A percentile compares a stretch with the other conserved stretches of the same genome.
These are phyloP conservation scores for Coenonympha arcania DNA, from an alignment of 2,888 invertebrate species.

Conservation along the genomic window DNA sequence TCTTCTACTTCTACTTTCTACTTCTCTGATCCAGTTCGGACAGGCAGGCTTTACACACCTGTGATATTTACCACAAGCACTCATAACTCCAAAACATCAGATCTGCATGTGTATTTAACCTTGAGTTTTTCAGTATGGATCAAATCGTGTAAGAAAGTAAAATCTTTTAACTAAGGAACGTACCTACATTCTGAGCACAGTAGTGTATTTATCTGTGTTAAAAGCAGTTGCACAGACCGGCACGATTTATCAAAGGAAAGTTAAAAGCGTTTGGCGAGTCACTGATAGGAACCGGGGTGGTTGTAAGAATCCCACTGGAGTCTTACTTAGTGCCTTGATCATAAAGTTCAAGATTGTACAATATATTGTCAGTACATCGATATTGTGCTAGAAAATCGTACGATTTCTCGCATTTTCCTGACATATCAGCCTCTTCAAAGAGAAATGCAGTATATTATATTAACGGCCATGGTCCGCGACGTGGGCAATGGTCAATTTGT, in stretches of 20 bases:
- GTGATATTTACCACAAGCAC: too few relatives aligned
- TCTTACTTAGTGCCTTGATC: not conserved
- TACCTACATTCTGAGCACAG: too few relatives aligned
- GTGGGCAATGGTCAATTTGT: not conserved
- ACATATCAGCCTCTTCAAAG: not conserved
- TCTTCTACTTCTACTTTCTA: too few relatives aligned
- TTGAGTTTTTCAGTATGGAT: too few relatives aligned
- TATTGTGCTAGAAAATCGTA: not conserved
- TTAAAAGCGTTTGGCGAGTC: slow-evolving; percentile 20
- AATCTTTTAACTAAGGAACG: too few relatives aligned
- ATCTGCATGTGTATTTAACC: too few relatives aligned
- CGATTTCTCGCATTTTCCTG: not conserved
- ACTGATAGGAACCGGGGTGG: slow-evolving; percentile 1
- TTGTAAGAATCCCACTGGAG: not conserved
- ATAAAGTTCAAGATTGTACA: not conserved
- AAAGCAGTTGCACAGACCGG: not conserved
- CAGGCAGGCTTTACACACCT: too few relatives aligned
- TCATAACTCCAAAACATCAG: too few relatives aligned
- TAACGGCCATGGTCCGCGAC: not conserved
- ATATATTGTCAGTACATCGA: not conserved
- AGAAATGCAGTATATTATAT: not conserved
- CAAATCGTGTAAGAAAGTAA: too few relatives aligned
- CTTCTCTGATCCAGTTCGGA: too few relatives aligned
- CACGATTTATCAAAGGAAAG: slow-evolving; percentile 11
- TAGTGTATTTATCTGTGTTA: slow-evolving; percentile 1